Evolutionary conservation across 2,113 vertebrate genomes (phyloP).

Genomic region (Psilopsiagon aurifrons): DNA sequence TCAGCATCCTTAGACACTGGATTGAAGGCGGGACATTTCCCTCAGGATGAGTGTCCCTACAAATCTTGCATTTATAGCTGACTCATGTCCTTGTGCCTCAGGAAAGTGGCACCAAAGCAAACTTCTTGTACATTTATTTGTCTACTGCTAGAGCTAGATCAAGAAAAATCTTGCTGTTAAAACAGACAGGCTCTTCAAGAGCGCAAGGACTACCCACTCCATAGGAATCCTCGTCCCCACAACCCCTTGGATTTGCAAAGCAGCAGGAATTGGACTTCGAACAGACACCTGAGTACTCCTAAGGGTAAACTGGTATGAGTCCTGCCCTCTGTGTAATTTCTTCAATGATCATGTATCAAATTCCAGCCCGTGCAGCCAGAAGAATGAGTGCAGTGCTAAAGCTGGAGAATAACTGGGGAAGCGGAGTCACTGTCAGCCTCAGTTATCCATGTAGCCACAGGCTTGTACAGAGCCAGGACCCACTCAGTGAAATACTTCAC

Average conservation of each 20-base stretch:
- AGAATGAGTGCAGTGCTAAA: background rate
- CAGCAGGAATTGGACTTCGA: background rate
- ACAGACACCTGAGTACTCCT: background rate
- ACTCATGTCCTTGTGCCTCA: background rate
- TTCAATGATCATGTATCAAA: background rate
- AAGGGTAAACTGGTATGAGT: background rate
- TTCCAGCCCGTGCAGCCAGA: background rate
- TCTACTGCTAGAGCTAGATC: background rate
- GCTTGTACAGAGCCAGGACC: background rate
- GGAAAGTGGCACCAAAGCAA: background rate
- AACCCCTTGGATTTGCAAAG: background rate
- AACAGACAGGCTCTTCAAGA: background rate
- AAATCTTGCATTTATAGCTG: background rate
- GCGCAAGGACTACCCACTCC: background rate
- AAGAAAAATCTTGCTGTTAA: background rate
- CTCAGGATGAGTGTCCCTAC: background rate
- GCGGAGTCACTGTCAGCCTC: background rate
- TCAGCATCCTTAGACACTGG: background rate
- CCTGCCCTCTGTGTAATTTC: background rate
- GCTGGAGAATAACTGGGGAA: background rate
- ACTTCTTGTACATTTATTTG: background rate
- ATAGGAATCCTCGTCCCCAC: background rate
- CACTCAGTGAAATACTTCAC: background rate
- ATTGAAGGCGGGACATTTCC: background rate
- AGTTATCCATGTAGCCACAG: accelerated